Percentiles rank a stretch among this genome's conserved stretches.
These are phyloP conservation scores for Acipenser oxyrinchus DNA, from an alignment of 2,797 vertebrate genomes.

Conservation along the genomic window DNA sequence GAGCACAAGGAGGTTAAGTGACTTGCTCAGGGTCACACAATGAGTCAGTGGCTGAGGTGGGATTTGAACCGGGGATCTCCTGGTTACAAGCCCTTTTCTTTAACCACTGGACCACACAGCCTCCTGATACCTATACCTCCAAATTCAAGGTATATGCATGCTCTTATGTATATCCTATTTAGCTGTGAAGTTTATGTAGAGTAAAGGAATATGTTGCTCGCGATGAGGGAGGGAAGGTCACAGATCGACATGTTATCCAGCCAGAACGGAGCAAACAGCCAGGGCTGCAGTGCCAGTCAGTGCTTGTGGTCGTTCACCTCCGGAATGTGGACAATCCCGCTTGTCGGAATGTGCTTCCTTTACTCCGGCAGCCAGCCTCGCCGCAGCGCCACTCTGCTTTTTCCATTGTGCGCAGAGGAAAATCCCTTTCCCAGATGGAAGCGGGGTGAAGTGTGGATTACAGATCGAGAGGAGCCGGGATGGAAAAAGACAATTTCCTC, in stretches of 20 bases:
- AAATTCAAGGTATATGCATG: too few species aligned
- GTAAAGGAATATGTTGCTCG: too few species aligned
- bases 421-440: slow-evolving; percentile 48
- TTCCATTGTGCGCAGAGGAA: slow-evolving; percentile 50
- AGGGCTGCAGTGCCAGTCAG: slow-evolving; percentile 31
- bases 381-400: slow-evolving; percentile 48
- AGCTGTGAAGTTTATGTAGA: too few species aligned
- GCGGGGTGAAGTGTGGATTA: slow-evolving; percentile 45
- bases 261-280: slow-evolving; percentile 25
- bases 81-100: too few species aligned
- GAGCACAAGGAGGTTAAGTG: too few species aligned
- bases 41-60: too few species aligned
- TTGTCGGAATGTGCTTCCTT: slow-evolving; percentile 8
- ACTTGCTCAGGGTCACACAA: too few species aligned
- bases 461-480: slow-evolving; percentile 27
- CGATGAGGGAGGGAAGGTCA: neutral
- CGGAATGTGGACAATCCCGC: slow-evolving; percentile 41
- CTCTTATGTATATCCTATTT: too few species aligned
- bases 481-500: slow-evolving; percentile 9
- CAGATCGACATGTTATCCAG: neutral
- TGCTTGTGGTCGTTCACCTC: slow-evolving; percentile 39
- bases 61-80: too few species aligned
- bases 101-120: too few species aligned
- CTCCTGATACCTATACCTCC: too few species aligned
- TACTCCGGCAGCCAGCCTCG: slow-evolving; percentile 28